Evolutionary conservation across 2,888 invertebrate genomes (phyloP).

Genomic region (Morpho achilles): DNA sequence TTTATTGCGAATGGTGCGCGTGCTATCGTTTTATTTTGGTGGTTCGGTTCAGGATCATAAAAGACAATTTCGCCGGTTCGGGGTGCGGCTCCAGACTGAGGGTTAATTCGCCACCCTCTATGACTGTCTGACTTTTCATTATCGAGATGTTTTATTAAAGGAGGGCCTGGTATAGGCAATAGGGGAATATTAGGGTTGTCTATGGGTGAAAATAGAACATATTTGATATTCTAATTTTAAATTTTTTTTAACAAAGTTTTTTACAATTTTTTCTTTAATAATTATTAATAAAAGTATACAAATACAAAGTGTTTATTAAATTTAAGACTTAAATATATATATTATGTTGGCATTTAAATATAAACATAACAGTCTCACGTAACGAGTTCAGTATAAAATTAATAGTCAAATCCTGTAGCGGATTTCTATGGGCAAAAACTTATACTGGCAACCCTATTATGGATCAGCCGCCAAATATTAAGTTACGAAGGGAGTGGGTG

Average conservation of each 20-base stretch:
- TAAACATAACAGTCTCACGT: too few species aligned
- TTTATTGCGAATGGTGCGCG: constrained; percentile 59
- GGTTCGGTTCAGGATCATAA: constrained; percentile 46
- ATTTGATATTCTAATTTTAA: too few species aligned
- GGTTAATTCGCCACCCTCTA: constrained; percentile 72
- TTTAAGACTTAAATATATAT: too few species aligned
- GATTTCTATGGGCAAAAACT: too few species aligned
- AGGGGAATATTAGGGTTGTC: constrained; percentile 62
- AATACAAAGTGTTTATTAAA: too few species aligned
- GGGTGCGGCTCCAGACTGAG: constrained; percentile 38
- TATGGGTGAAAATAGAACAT: neutral
- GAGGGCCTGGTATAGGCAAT: constrained; percentile 54
- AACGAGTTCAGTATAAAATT: too few species aligned
- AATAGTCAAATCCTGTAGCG: too few species aligned
- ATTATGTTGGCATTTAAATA: too few species aligned
- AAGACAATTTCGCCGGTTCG: constrained; percentile 49
- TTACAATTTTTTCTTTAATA: too few species aligned
- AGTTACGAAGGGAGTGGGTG: constrained; percentile 59
- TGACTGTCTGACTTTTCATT: constrained; percentile 79
- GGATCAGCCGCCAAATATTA: constrained; percentile 47
- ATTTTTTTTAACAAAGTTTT: too few species aligned
- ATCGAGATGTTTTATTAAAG: constrained; percentile 80
- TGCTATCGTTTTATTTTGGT: constrained; percentile 54
- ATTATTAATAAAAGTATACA: too few species aligned
- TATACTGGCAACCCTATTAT: constrained; percentile 24